Base-by-base conservation (phyloP, 2,113 vertebrate genomes). In the Tragulus kanchil region DNA sequence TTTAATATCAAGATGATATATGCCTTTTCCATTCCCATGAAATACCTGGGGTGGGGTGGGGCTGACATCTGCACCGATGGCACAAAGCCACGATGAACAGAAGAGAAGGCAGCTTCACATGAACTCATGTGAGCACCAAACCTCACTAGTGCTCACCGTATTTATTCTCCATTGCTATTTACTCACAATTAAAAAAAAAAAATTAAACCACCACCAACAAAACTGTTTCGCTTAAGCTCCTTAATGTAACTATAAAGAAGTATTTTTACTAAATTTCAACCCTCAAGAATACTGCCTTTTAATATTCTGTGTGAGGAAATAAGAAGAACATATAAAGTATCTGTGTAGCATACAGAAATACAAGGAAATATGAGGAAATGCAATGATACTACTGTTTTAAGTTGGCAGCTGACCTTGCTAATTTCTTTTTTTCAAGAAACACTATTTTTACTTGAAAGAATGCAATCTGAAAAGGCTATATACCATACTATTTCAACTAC, bases 351-450 rank as follows among this genome's bases (percentile, higher is more conserved):
- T 3, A 52, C 5, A 14, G 16, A 86, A 78, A 28, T 64, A 78
- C 25, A 91, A 88, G 23, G 14, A 65, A 69, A 23, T 59, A 67
- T 4, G 21, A 67, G 3, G 50, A 85, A 58, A 90, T 54, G 67
- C 48, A 79, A 2, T 62, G 65, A 9, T 54, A 36, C 31, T 86
- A 2, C 13, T 87, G n/a, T 61, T 48, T 50, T 64, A 95, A 97
- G 19, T 23, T 61, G 45, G 31, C 58, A 82, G 42, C 61, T 92
- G 65, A 94, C 17, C 61, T 84, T 11, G 4, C 58, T 58, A 58
- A 58, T 58, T 65, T 93, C 23, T 89, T 65, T 48, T 59, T 59
- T 82, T 93, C 19, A 95, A 90, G 14, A 93, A 96, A 97, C 36
- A 83, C 21, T 31, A 69, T 71, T 79, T 83, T 95, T 90, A 73